phyloP scores from a whole-genome alignment of 1,140 invertebrate genomes.

The Drosophila elegans region DNA sequence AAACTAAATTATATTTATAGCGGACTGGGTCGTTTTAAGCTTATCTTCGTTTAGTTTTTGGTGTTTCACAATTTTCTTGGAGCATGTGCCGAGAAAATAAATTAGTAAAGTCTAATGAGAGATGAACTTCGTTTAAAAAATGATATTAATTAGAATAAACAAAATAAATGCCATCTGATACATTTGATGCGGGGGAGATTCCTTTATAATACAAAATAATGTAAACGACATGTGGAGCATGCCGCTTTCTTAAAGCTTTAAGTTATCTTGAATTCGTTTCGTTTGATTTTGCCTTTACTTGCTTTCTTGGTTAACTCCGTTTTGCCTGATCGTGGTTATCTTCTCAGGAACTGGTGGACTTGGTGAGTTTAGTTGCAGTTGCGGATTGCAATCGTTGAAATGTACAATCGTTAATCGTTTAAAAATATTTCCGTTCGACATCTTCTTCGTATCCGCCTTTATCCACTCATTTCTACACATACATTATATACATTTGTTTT shows the following conservation, averaged over 20 bases:
- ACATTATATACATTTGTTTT: conserved; percentile 30
- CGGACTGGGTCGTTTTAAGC: conserved; percentile 45
- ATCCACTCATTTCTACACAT: conserved; percentile 24
- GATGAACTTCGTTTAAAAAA: conserved; percentile 41
- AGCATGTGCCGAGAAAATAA: conserved; percentile 59
- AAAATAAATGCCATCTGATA: conserved; percentile 66
- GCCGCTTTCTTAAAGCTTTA: conserved; percentile 67
- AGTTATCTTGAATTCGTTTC: conserved; percentile 45
- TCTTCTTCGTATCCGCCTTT: conserved; percentile 5
- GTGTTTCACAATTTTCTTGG: conserved; percentile 45
- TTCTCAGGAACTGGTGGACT: conserved; percentile 69
- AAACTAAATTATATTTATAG: conserved; percentile 62
- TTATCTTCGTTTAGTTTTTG: conserved; percentile 41
- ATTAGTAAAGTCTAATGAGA: conserved; percentile 49
- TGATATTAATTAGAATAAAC: conserved; percentile 23
- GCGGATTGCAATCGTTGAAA: conserved; percentile 51
- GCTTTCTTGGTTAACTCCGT: conserved; percentile 45
- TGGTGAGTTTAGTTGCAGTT: conserved; percentile 53
- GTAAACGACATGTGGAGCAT: conserved; percentile 29
- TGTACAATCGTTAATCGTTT: conserved; percentile 51
- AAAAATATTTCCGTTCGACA: conserved; percentile 51
- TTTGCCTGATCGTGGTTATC: conserved; percentile 36
- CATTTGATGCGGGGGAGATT: conserved; percentile 53
- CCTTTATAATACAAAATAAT: conserved; percentile 62
- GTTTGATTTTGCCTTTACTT: conserved; percentile 29